Conservation (phyloP, 2,888 invertebrate genomes). For the Brachyopa scutellaris region DNA sequence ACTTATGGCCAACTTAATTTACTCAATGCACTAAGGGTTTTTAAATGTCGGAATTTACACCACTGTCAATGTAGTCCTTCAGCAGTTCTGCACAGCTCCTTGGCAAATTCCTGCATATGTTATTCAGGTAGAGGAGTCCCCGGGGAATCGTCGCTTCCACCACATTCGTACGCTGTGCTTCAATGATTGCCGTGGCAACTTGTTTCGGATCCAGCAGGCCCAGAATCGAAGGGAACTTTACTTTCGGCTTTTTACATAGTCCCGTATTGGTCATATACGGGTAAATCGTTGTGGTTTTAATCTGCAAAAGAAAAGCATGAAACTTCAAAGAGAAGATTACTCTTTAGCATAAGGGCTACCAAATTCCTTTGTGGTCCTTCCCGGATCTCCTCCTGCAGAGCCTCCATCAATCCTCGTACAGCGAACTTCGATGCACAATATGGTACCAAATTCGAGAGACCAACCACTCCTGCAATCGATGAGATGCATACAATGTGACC, state of each 20-base stretch:
- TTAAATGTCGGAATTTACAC: constrained; percentile 84
- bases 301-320: constrained; percentile 80
- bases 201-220: constrained; percentile 85
- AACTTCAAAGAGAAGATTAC: constrained; percentile 14
- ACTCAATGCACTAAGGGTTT: background rate
- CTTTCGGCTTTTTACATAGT: constrained; percentile 89
- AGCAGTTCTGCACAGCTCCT: constrained; percentile 83
- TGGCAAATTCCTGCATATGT: constrained; percentile 84
- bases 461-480: constrained; percentile 89
- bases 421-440: constrained; percentile 92
- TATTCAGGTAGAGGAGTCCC: constrained; percentile 84
- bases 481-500: constrained; percentile 90
- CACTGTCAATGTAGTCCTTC: constrained; percentile 87
- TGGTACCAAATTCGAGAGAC: constrained; percentile 89
- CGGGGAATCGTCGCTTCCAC: constrained; percentile 86
- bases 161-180: constrained; percentile 86
- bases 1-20: constrained; percentile 41
- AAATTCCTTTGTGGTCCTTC: constrained; percentile 80
- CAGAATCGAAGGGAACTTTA: constrained; percentile 87
- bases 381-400: constrained; percentile 89
- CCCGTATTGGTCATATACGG: constrained; percentile 95
- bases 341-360: constrained; percentile 77
- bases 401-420: constrained; percentile 92
- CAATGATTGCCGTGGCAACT: constrained; percentile 86
- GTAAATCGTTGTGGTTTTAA: constrained; percentile 91